Evolutionary conservation across 2,888 invertebrate genomes (phyloP).

Genomic region (Achlya flavicornis): DNA sequence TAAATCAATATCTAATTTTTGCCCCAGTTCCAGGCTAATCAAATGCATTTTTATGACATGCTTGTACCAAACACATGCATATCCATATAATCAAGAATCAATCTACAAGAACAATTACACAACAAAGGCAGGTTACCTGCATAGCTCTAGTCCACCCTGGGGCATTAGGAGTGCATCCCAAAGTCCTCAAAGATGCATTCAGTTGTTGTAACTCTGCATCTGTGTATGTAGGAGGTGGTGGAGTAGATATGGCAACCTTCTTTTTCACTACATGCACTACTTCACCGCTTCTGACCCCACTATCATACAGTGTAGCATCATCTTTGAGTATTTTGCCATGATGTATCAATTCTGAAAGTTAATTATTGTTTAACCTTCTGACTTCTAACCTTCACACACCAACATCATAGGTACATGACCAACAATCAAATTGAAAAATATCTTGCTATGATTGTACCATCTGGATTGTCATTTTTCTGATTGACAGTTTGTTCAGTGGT

Average conservation of each 20-base stretch:
- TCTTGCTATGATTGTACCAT: too few relatives aligned
- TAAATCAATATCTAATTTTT: background rate
- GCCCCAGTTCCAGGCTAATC: too few relatives aligned
- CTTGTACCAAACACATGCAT: too few relatives aligned
- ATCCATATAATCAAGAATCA: too few relatives aligned
- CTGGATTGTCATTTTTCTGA: too few relatives aligned
- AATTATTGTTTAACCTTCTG: background rate
- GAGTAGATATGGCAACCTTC: slow-evolving; percentile 56
- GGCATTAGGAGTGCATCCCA: slow-evolving; percentile 82
- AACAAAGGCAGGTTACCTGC: slow-evolving; percentile 71
- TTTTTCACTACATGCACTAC: slow-evolving; percentile 84
- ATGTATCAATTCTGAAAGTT: slow-evolving; percentile 85
- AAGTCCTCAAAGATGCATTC: slow-evolving; percentile 85
- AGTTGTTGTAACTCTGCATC: slow-evolving; percentile 86
- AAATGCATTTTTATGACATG: too few relatives aligned
- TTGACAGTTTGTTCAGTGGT: too few relatives aligned
- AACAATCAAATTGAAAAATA: too few relatives aligned
- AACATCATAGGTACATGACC: too few relatives aligned
- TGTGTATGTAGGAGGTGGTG: slow-evolving; percentile 74
- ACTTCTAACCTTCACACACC: too few relatives aligned
- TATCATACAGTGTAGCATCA: slow-evolving; percentile 82
- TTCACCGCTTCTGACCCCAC: slow-evolving; percentile 84
- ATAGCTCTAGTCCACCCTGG: slow-evolving; percentile 87
- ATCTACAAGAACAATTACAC: background rate
- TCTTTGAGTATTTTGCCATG: slow-evolving; percentile 88